phyloP scores from a whole-genome alignment of 2,888 invertebrate genomes.

The Xiphydria camelus region DNA sequence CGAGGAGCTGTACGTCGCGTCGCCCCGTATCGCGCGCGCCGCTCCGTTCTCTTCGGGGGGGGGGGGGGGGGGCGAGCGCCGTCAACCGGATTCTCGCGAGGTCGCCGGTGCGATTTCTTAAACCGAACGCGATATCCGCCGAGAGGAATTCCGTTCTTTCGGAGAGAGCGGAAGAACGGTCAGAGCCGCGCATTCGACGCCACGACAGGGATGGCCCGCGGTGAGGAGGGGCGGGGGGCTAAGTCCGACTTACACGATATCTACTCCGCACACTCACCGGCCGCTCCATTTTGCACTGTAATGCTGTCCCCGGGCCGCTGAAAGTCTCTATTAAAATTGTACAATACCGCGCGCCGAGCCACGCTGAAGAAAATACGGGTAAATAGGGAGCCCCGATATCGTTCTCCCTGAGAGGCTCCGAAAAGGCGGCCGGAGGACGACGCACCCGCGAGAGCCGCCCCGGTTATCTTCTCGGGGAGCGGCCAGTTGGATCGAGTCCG shows the following conservation, averaged over 20 bases:
- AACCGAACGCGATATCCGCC: background rate
- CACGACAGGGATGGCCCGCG: conserved; percentile 13
- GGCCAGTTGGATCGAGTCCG: too few species aligned
- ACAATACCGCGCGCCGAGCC: conserved; percentile 28
- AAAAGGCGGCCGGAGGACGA: too few species aligned
- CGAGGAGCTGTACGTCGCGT: too few species aligned
- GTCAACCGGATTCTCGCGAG: too few species aligned
- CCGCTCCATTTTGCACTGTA: conserved; percentile 42
- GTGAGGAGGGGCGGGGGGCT: conserved; percentile 31
- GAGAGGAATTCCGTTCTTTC: conserved; percentile 11
- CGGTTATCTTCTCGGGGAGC: too few species aligned
- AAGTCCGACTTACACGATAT: conserved; percentile 57
- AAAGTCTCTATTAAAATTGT: conserved; percentile 48
- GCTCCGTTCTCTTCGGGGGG: conserved; percentile 4
- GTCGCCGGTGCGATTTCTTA: background rate
- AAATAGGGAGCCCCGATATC: too few species aligned
- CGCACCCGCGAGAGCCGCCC: too few species aligned
- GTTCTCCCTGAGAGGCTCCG: too few species aligned
- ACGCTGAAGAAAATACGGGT: background rate
- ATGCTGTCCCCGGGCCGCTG: conserved; percentile 33
- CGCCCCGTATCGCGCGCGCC: background rate
- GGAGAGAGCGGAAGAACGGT: conserved; percentile 12
- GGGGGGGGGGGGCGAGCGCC: background rate
- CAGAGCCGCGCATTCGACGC: conserved; percentile 10
- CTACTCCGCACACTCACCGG: conserved; percentile 49